Evolutionary conservation across 2,797 vertebrate species (phyloP).

Genomic region (Karalla daura): DNA sequence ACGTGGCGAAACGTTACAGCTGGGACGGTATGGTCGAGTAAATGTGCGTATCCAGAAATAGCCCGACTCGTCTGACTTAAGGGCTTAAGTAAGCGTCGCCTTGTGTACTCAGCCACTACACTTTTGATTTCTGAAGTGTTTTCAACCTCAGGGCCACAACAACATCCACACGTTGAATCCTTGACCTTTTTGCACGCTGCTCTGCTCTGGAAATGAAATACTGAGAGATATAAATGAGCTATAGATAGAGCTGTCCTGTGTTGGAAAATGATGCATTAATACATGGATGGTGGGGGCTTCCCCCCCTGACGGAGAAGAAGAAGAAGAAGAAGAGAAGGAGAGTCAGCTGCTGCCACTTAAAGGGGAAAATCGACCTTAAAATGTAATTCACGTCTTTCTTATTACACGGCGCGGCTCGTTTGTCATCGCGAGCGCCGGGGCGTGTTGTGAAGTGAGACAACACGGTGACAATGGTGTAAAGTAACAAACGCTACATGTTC

Average conservation of each 20-base stretch:
- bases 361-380: not conserved
- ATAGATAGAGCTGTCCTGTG: not conserved
- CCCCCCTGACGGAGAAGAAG: not conserved
- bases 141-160: not conserved
- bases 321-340: not conserved
- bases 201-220: not conserved
- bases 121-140: not conserved
- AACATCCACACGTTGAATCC: not conserved
- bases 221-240: too few species aligned
- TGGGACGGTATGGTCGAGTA: not conserved
- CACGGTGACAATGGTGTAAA: not conserved
- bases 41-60: not conserved
- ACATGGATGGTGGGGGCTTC: not conserved
- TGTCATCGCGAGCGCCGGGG: not conserved
- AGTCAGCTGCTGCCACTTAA: constrained; percentile 22
- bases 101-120: not conserved
- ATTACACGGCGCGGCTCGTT: not conserved
- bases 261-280: not conserved
- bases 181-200: not conserved
- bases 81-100: not conserved
- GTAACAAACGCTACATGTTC: not conserved
- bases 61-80: not conserved
- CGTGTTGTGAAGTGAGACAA: not conserved
- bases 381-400: not conserved
- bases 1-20: not conserved